A percentile compares a stretch with the other conserved stretches of the same genome.
Evolutionary conservation across 2,797 vertebrate genomes (phyloP).

Genomic region (Muraenolepis orangiensis): DNA sequence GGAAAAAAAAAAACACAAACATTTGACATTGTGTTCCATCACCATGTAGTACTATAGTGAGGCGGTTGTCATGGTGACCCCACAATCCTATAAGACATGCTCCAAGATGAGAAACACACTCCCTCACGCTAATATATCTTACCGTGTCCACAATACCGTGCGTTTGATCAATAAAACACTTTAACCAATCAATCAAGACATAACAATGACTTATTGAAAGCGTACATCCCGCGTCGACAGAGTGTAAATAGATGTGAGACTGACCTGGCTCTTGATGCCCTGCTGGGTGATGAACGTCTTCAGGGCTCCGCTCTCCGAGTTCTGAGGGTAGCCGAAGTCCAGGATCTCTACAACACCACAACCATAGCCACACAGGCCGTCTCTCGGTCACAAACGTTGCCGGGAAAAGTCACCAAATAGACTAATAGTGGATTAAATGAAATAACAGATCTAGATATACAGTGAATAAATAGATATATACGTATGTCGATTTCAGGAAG

Average conservation of each 20-base stretch:
- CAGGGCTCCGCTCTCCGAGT: conserved; percentile 86
- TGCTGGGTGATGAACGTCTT: conserved; percentile 92
- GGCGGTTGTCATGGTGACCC: too few species aligned
- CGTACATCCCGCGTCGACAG: background rate
- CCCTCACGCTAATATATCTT: too few species aligned
- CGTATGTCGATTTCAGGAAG: too few species aligned
- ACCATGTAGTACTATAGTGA: background rate
- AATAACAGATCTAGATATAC: background rate
- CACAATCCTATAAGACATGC: too few species aligned
- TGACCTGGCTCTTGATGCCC: conserved; percentile 89
- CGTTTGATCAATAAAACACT: too few species aligned
- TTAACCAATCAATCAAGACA: too few species aligned
- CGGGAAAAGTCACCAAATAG: background rate
- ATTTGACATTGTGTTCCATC: background rate
- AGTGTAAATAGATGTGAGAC: background rate
- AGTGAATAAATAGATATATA: background rate
- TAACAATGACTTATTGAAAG: too few species aligned
- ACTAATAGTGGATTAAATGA: background rate
- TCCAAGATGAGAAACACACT: background rate
- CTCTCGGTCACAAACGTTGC: background rate
- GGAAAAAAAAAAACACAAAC: background rate
- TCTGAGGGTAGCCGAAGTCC: conserved; percentile 90
- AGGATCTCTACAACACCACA: conserved; percentile 78
- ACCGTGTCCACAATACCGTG: too few species aligned
- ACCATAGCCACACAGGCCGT: background rate